phyloP scores from a whole-genome alignment of 2,113 vertebrate species.

The Aleadryas rufinucha region DNA sequence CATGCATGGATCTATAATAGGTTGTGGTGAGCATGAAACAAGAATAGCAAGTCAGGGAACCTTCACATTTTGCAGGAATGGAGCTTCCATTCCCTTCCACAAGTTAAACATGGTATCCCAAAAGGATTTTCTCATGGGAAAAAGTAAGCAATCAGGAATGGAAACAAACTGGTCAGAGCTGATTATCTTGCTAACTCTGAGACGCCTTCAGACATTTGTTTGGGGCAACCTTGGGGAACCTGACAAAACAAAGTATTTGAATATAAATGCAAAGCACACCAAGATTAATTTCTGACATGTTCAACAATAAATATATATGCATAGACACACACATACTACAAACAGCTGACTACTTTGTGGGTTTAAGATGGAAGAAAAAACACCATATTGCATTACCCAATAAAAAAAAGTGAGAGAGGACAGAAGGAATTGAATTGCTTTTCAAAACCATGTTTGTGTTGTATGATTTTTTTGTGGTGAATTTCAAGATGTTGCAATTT shows the following conservation, averaged over 20 bases:
- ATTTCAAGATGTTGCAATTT: background rate
- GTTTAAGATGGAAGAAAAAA: background rate
- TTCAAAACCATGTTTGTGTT: background rate
- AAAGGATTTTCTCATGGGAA: slow-evolving; percentile 34
- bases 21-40: background rate
- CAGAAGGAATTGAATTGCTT: background rate
- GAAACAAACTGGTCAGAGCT: background rate
- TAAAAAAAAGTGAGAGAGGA: background rate
- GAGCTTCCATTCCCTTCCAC: background rate
- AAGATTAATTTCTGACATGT: background rate
- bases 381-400: background rate
- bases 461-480: background rate
- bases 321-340: background rate
- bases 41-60: background rate
- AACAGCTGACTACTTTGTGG: background rate
- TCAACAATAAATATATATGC: background rate
- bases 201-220: background rate
- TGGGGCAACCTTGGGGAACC: background rate
- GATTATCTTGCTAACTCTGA: background rate
- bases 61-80: background rate
- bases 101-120: background rate
- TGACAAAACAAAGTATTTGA: background rate
- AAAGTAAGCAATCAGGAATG: background rate
- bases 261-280: background rate
- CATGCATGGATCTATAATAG: background rate